Evolutionary conservation across 2,888 invertebrate species (phyloP).

Genomic region (Lobophora halterata): DNA sequence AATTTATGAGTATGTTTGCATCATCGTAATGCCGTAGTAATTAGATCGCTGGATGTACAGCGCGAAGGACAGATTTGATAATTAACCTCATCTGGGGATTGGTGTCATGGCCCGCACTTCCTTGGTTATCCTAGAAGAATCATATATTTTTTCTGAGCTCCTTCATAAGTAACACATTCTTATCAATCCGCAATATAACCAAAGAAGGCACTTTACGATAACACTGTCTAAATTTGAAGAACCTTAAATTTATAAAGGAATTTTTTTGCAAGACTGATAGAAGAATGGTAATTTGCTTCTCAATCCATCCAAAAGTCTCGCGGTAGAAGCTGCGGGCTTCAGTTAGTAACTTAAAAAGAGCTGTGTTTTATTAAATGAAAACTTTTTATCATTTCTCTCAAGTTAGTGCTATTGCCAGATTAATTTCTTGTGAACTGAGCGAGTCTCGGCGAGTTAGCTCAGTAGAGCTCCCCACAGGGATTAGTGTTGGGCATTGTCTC

Average conservation of each 20-base stretch:
- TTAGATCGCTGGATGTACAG: conserved; percentile 54
- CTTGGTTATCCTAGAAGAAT: conserved; percentile 18
- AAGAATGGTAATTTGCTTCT: no score
- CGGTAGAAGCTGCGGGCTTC: no score
- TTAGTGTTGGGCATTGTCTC: conserved; percentile 43
- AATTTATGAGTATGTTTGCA: conserved; percentile 64
- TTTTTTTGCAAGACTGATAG: no score
- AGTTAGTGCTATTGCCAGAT: conserved; percentile 17
- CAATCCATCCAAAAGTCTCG: no score
- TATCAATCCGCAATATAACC: neutral
- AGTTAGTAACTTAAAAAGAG: no score
- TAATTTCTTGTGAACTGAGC: conserved; percentile 26
- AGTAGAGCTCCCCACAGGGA: conserved; percentile 30
- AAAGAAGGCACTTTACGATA: no score
- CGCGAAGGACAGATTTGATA: conserved; percentile 41
- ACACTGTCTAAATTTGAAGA: no score
- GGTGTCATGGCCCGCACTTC: conserved; percentile 45
- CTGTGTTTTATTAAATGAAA: conserved; percentile 2
- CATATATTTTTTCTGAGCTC: conserved; percentile 22
- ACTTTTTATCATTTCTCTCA: conserved; percentile 13
- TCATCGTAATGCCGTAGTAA: conserved; percentile 52
- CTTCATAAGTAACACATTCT: conserved; percentile 6
- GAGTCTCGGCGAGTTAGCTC: conserved; percentile 33
- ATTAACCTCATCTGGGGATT: conserved; percentile 40
- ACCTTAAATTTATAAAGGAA: no score